Evolutionary conservation across 2,113 vertebrate genomes (phyloP).

Genomic region (Phoxinus phoxinus): DNA sequence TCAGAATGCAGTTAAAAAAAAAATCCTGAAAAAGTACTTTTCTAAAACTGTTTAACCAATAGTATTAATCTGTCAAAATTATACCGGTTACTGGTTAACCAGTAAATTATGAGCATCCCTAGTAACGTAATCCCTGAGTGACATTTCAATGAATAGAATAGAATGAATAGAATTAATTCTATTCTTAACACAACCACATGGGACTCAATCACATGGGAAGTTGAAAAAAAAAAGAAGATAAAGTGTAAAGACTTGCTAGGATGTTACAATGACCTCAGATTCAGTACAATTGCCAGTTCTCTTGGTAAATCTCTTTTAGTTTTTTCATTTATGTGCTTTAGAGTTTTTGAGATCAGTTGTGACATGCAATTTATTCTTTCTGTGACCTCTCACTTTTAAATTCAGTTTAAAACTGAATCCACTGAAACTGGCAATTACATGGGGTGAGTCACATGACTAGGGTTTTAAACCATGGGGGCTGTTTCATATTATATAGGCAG

Average conservation of each 20-base stretch:
- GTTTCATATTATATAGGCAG: constrained; percentile 13
- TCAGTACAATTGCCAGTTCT: background rate
- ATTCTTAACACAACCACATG: background rate
- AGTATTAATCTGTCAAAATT: no score
- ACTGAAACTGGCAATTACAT: background rate
- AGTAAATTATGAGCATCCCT: background rate
- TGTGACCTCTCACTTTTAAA: background rate
- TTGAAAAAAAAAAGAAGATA: background rate
- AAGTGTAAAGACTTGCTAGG: background rate
- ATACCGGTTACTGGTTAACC: background rate
- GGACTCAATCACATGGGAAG: background rate
- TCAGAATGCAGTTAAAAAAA: no score
- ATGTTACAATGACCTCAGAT: background rate
- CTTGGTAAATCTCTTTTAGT: background rate
- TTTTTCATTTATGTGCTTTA: background rate
- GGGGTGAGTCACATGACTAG: background rate
- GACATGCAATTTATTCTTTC: background rate
- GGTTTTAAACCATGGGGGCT: constrained; percentile 12
- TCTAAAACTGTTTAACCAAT: no score
- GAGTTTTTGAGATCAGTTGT: background rate
- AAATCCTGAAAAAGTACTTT: no score
- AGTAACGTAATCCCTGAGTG: background rate
- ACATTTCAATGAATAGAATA: no score
- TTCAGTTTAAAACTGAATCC: background rate
- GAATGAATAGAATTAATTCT: no score